These are phyloP conservation scores for Geopemphigus sp. DNA, from an alignment of 1,140 invertebrate genomes.

Conservation along the genomic window DNA sequence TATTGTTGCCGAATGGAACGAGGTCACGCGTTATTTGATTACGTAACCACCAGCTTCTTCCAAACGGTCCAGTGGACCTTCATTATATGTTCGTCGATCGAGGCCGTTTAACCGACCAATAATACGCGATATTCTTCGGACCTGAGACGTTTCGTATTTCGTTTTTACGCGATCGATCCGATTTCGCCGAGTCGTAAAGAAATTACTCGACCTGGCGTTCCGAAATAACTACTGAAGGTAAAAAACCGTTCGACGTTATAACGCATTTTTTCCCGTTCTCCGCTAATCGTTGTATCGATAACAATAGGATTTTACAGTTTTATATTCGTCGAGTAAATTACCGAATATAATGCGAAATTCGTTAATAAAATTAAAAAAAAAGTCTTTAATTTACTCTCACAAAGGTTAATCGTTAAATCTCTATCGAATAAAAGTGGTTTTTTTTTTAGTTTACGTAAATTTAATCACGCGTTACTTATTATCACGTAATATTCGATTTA, in stretches of 20 bases:
- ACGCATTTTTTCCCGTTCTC: background rate
- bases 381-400: too few relatives aligned
- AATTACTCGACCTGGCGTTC: background rate
- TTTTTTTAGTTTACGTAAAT: too few relatives aligned
- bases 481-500: too few relatives aligned
- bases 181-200: background rate
- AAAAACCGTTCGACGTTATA: background rate
- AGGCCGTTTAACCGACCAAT: background rate
- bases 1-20: too few relatives aligned
- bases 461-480: too few relatives aligned
- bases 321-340: background rate
- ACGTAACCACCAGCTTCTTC: background rate
- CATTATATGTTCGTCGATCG: background rate
- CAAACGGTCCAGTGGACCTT: background rate
- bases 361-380: background rate
- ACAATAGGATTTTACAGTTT: conserved; percentile 10
- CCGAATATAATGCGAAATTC: background rate
- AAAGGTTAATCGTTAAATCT: too few relatives aligned
- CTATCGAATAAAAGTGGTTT: too few relatives aligned
- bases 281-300: conserved; percentile 2
- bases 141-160: background rate
- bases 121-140: background rate
- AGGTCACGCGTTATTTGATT: background rate
- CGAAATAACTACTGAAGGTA: background rate
- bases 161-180: background rate